Conservation (phyloP, 2,797 vertebrate species). For the Pogoniulus pusillus region DNA sequence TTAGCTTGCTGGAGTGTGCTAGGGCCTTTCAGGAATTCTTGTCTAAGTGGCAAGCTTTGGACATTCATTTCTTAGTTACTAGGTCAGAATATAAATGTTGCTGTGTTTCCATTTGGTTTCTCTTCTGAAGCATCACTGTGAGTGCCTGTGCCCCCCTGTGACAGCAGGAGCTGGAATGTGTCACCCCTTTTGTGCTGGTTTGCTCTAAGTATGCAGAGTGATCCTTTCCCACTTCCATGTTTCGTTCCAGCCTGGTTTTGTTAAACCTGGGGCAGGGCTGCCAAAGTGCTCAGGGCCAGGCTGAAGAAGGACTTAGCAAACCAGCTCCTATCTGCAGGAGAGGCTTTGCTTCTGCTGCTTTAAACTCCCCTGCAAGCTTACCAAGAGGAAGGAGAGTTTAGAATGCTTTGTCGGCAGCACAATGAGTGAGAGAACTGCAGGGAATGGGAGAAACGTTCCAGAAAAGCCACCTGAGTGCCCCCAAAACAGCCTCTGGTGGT, state of each 20-base stretch:
- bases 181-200: not conserved
- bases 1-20: not conserved
- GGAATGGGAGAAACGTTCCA: constrained; percentile 19
- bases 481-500: not conserved
- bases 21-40: not conserved
- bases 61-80: not conserved
- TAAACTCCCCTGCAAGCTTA: constrained; percentile 19
- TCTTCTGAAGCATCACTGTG: not conserved
- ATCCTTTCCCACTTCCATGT: not conserved
- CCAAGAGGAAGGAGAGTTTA: constrained; percentile 20
- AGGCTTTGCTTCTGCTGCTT: constrained; percentile 21
- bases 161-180: not conserved
- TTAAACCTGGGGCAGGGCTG: not conserved
- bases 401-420: constrained; percentile 25
- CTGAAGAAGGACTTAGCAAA: constrained; percentile 7
- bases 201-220: not conserved
- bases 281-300: not conserved
- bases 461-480: not conserved
- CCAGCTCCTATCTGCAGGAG: constrained; percentile 1
- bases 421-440: constrained; percentile 32
- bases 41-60: not conserved
- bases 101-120: not conserved
- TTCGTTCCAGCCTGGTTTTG: not conserved
- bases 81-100: not conserved
- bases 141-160: not conserved